phyloP scores from a whole-genome alignment of 2,113 vertebrate genomes.

The Hirundichthys speculiger region DNA sequence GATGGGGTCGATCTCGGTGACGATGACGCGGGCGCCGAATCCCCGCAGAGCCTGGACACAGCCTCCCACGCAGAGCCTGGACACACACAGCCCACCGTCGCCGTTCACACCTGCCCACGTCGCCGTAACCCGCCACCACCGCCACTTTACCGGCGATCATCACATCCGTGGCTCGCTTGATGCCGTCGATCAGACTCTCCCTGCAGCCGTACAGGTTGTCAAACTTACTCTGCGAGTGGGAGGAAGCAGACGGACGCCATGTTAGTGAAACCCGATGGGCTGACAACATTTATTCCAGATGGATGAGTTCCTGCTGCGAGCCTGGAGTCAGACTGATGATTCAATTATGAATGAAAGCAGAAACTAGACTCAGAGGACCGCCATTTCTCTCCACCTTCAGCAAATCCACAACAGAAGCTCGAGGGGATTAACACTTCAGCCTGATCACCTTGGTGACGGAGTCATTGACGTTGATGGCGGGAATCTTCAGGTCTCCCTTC shows the following conservation, averaged over 20 bases:
- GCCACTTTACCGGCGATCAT: constrained; percentile 99
- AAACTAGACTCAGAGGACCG: no score
- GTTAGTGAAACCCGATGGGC: no score
- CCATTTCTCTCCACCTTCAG: no score
- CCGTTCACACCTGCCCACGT: constrained; percentile 97
- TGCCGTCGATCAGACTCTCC: constrained; percentile 97
- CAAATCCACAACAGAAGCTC: no score
- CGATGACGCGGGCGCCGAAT: constrained; percentile 94
- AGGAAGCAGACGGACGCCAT: background rate
- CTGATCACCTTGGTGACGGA: constrained; percentile 94
- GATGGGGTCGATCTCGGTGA: constrained; percentile 97
- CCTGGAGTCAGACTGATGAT: no score
- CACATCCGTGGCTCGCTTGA: constrained; percentile 96
- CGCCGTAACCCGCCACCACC: constrained; percentile 94
- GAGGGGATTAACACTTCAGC: no score
- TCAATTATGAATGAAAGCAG: no score
- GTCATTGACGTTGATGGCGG: constrained; percentile 97
- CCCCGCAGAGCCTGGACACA: constrained; percentile 93
- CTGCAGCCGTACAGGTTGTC: constrained; percentile 99
- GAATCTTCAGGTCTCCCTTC: constrained; percentile 89
- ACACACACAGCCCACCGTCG: no score
- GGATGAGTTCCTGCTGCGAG: no score
- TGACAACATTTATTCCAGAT: no score
- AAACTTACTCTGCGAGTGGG: constrained; percentile 89
- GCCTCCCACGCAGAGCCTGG: constrained; percentile 92